Percentiles rank a stretch among this genome's conserved stretches.
Evolutionary conservation across 1,140 invertebrate species (phyloP).

Genomic region (Mylabris phalerata): DNA sequence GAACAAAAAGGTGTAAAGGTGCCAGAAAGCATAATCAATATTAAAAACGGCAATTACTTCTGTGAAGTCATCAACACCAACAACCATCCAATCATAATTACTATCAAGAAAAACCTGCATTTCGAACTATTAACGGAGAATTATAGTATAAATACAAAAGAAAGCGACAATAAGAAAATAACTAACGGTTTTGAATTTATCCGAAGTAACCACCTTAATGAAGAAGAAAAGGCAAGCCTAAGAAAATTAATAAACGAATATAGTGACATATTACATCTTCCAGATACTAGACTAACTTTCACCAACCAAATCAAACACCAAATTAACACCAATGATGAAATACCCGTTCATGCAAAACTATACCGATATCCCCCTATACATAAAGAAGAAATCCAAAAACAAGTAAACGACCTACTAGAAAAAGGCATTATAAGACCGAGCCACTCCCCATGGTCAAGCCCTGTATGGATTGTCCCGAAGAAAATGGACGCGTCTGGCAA

Average conservation of each 20-base stretch:
- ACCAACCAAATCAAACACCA: background rate
- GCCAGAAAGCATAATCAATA: too few species aligned
- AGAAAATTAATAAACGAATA: background rate
- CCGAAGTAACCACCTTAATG: background rate
- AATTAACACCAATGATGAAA: background rate
- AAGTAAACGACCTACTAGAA: background rate
- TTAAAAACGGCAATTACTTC: too few species aligned
- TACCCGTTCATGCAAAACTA: background rate
- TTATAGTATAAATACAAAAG: too few species aligned
- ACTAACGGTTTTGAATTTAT: background rate
- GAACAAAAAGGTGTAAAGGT: too few species aligned
- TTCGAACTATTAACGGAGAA: too few species aligned
- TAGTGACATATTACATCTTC: background rate
- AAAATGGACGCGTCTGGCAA: background rate
- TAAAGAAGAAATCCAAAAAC: constrained; percentile 2
- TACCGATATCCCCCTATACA: background rate
- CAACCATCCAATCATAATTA: too few species aligned
- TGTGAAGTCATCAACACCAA: too few species aligned
- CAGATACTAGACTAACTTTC: background rate
- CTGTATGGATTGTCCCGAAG: background rate
- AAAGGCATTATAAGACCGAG: background rate
- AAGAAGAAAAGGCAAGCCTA: background rate
- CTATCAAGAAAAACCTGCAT: too few species aligned
- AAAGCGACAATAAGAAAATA: background rate
- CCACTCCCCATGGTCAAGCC: background rate